Evolutionary conservation across 2,113 vertebrate species (phyloP).

Genomic region (Erythrolamprus reginae): DNA sequence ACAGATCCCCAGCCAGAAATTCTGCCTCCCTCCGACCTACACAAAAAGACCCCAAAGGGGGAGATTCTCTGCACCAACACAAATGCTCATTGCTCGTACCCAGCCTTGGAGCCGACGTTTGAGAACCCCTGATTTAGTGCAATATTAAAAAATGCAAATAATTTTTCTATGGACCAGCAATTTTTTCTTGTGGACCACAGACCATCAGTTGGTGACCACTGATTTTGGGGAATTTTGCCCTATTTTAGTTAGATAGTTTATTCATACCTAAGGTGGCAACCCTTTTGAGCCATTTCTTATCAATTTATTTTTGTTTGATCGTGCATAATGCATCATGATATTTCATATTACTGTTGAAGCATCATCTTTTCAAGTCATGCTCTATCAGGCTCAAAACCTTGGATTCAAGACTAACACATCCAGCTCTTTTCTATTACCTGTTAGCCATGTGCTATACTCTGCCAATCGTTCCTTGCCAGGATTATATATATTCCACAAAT

Average conservation of each 20-base stretch:
- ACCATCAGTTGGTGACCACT: too few species aligned
- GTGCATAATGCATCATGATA: background rate
- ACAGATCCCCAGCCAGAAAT: too few species aligned
- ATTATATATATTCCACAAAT: background rate
- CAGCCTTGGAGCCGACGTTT: too few species aligned
- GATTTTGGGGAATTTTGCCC: background rate
- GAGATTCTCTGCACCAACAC: too few species aligned
- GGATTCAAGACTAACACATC: background rate
- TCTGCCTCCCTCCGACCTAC: too few species aligned
- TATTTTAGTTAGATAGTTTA: background rate
- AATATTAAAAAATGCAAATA: too few species aligned
- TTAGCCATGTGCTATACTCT: background rate
- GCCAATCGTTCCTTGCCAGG: background rate
- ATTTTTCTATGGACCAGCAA: too few species aligned
- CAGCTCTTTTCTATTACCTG: background rate
- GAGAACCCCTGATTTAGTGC: too few species aligned
- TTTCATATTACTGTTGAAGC: background rate
- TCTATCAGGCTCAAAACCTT: background rate
- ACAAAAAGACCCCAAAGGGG: too few species aligned
- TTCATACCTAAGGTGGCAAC: background rate
- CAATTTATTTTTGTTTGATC: background rate
- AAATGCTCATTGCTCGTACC: too few species aligned
- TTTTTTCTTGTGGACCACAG: too few species aligned
- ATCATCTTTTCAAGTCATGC: background rate
- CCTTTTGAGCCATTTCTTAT: background rate